Evolutionary conservation across 2,888 invertebrate species (phyloP), one percentile per base, ranked within the genome.

Genomic region (Onchidella celtica): DNA sequence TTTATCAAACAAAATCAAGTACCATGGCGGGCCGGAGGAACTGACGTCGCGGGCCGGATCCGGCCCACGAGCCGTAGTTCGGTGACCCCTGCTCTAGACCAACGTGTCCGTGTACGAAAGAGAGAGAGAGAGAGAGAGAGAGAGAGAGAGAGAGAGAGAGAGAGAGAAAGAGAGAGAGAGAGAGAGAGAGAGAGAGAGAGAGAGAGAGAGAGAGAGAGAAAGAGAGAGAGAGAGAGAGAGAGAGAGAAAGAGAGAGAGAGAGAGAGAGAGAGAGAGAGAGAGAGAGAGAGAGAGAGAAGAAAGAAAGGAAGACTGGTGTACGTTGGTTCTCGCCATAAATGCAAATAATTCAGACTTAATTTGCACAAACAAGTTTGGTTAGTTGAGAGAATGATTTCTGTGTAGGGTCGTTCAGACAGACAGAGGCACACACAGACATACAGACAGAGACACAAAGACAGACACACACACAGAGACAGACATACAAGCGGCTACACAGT

Each of bases 211-310:
- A 69, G 36, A 36, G 11, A 69, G 69, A 34, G 36, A 36, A n/a
- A 69, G 69, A 34, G 11, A 36, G 21, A 34, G 36, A 34, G 11
- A 69, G 36, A 34, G 36, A 34, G 24, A 36, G 36, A 34, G 21
- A 69, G 36, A 36, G 24, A 69, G 36, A 34, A 69, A 21, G 36
- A 69, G 38, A 9, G 1, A 36, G 9, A 69, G 69, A 34, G 9
- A 21, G 36, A 69, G 36, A 9, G 36, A 36, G 36, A 34, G 29
- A 74, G 38, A 29, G 40, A 59, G 59, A 74, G 24, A 66, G 21
- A 74, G 74, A 74, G 29, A 68, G 68, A 68, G 32, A 66, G 32
- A 75, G 38, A 69, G 63, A 74, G 47, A 66, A 27, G 9, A 21
- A 24, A 21, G 57, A 21, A 9, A 72, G 55, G 47, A 21, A 21